phyloP scores from a whole-genome alignment of 2,113 vertebrate genomes.

The Alces alces region DNA sequence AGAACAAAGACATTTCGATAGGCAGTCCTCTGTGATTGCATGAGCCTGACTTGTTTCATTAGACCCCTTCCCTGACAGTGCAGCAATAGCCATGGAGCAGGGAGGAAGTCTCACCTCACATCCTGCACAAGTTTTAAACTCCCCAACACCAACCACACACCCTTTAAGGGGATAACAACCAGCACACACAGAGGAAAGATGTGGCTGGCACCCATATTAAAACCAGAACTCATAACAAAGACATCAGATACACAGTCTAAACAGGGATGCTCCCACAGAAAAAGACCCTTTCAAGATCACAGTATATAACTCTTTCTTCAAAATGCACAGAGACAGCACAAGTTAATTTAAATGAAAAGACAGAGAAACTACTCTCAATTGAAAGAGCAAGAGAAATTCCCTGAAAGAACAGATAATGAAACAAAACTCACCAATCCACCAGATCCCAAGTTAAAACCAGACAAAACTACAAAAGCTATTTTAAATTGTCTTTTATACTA shows the following conservation, averaged over 20 bases:
- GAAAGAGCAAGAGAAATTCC: not conserved
- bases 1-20: not conserved
- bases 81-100: not conserved
- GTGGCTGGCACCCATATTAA: not conserved
- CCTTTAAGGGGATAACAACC: not conserved
- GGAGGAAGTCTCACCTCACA: not conserved
- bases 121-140: not conserved
- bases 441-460: not conserved
- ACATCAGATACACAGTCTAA: not conserved
- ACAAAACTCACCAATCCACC: not conserved
- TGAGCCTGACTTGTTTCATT: not conserved
- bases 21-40: not conserved
- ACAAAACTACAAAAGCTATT: not conserved
- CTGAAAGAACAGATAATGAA: not conserved
- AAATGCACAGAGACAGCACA: not conserved
- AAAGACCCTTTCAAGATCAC: not conserved
- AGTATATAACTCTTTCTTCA: not conserved
- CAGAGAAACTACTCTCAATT: not conserved
- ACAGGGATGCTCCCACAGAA: not conserved
- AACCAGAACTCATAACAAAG: not conserved
- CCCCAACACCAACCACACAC: not conserved
- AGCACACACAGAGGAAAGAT: not conserved
- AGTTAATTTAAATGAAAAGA: not conserved
- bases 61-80: not conserved
- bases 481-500: not conserved